Evolutionary conservation across 2,888 invertebrate species (phyloP).

Genomic region (Drepanosiphum platanoidis): DNA sequence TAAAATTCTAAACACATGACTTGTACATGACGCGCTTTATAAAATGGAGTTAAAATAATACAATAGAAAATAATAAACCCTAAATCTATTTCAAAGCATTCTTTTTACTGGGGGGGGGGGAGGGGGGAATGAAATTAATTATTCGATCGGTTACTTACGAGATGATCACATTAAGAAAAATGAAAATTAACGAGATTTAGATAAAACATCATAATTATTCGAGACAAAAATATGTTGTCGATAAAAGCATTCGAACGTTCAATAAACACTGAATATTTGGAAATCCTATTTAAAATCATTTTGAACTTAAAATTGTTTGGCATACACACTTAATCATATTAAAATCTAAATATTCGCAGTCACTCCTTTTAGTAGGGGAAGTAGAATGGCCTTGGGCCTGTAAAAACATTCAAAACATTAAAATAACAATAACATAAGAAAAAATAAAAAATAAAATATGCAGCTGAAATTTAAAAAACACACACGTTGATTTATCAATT

Average conservation of each 20-base stretch:
- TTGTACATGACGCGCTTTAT: too few species aligned
- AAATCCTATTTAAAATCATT: background rate
- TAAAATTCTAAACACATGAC: background rate
- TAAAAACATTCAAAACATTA: slow-evolving; percentile 57
- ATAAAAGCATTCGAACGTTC: background rate
- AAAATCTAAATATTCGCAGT: slow-evolving; percentile 44
- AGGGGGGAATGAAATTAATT: background rate
- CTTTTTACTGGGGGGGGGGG: background rate
- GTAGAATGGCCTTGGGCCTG: slow-evolving; percentile 61
- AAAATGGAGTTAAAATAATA: background rate
- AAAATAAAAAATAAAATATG: slow-evolving; percentile 24
- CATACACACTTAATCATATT: background rate
- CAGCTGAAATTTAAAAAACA: background rate
- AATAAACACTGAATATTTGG: background rate
- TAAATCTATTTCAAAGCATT: background rate
- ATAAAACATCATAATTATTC: background rate
- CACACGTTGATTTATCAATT: background rate
- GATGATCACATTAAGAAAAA: background rate
- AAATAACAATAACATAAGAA: slow-evolving; percentile 45
- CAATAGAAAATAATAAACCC: background rate
- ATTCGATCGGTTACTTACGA: background rate
- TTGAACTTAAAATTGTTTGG: background rate
- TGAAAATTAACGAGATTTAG: background rate
- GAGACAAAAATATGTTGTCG: background rate
- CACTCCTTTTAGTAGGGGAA: slow-evolving; percentile 57